Evolutionary conservation across 2,888 invertebrate genomes (phyloP).

Genomic region (Pristionchus arcanus): DNA sequence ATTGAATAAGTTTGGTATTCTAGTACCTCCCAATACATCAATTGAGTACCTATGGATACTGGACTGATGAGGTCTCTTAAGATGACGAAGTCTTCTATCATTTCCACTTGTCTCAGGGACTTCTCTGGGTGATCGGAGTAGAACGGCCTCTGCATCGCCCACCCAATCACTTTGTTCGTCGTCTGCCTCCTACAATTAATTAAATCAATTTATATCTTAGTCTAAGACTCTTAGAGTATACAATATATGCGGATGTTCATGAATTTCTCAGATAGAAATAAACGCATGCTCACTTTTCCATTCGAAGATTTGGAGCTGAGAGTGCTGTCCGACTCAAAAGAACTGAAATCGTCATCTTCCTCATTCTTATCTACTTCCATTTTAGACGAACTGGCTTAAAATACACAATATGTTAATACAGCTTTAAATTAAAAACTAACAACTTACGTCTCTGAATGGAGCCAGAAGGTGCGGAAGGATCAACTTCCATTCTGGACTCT

Average conservation of each 20-base stretch:
- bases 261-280: neutral
- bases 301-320: conserved; percentile 20
- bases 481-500: conserved; percentile 48
- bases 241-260: no score
- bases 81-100: conserved; percentile 34
- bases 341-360: conserved; percentile 6
- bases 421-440: neutral
- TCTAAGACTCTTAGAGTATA: no score
- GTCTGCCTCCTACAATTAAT: conserved; percentile 64
- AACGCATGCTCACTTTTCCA: neutral
- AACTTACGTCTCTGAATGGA: conserved; percentile 15
- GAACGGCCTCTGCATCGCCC: conserved; percentile 59
- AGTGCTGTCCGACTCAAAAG: conserved; percentile 36
- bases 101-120: neutral
- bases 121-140: conserved; percentile 15
- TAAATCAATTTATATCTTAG: neutral
- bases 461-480: neutral
- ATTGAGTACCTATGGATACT: conserved; percentile 36
- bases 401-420: neutral
- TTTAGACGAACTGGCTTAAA: conserved; percentile 3
- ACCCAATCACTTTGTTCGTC: conserved; percentile 77
- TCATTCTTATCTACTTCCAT: conserved; percentile 24
- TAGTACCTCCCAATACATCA: neutral
- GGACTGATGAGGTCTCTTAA: conserved; percentile 50
- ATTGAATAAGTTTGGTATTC: neutral